Conservation (phyloP, 1,140 invertebrate species). For the Helicoverpa zea region DNA sequence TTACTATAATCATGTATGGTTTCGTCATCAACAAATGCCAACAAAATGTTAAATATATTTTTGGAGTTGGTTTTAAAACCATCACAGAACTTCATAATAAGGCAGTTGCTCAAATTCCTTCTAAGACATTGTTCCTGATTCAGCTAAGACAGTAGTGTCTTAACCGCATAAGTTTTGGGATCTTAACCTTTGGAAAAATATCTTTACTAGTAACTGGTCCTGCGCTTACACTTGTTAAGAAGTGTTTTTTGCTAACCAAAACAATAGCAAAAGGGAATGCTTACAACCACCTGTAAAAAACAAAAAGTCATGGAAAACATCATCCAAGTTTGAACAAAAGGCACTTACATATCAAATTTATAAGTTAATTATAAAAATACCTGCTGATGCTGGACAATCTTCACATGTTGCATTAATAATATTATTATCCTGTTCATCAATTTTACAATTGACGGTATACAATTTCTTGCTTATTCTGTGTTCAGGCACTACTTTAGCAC, state of each 20-base stretch:
- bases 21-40: constrained; percentile 14
- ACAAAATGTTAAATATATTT: constrained; percentile 37
- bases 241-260: constrained; percentile 19
- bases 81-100: constrained; percentile 28
- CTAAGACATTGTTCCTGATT: background rate
- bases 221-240: background rate
- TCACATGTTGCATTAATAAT: background rate
- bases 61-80: background rate
- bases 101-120: background rate
- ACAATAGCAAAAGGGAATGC: background rate
- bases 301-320: no score
- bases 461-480: constrained; percentile 5
- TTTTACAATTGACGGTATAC: background rate
- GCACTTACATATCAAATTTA: no score
- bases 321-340: no score
- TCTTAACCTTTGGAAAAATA: constrained; percentile 24
- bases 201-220: constrained; percentile 15
- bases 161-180: constrained; percentile 16
- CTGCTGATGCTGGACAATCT: background rate
- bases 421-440: background rate
- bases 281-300: constrained; percentile 19
- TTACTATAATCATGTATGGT: constrained; percentile 12
- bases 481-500: constrained; percentile 22
- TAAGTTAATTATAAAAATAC: no score
- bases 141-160: constrained; percentile 3